These are phyloP conservation scores for Tenebrosternarchus preto DNA, from an alignment of 2,113 vertebrate genomes.

Conservation along the genomic window DNA sequence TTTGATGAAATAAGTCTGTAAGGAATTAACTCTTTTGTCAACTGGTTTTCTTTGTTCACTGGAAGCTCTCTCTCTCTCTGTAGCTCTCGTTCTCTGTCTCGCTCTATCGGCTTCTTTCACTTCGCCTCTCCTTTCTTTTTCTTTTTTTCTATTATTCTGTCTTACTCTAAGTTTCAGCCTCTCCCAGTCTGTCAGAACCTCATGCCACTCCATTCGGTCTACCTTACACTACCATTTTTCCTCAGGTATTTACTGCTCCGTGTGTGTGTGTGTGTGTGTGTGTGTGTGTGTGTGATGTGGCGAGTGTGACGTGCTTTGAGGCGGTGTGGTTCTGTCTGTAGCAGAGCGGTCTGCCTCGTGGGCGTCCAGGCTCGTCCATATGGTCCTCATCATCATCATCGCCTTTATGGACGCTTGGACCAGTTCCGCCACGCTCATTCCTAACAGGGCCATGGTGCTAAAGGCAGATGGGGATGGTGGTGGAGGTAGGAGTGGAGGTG, in stretches of 20 bases:
- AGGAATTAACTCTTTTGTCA: constrained; percentile 66
- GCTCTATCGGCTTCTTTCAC: not conserved
- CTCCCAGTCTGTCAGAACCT: too few species aligned
- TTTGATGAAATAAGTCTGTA: constrained; percentile 66
- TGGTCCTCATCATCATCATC: constrained; percentile 60
- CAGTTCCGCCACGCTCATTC: constrained; percentile 28
- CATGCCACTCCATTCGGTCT: too few species aligned
- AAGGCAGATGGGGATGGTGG: constrained; percentile 50
- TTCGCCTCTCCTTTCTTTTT: constrained; percentile 14
- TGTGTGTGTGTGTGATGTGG: not conserved
- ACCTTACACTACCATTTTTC: too few species aligned
- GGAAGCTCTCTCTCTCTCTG: constrained; percentile 19
- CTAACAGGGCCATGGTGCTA: constrained; percentile 35
- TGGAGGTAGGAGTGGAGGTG: constrained; percentile 35
- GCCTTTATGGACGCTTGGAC: constrained; percentile 51
- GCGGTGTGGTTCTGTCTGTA: constrained; percentile 30
- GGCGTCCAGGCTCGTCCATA: constrained; percentile 48
- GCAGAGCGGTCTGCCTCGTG: constrained; percentile 23
- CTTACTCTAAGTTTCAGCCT: not conserved
- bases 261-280: constrained; percentile 16
- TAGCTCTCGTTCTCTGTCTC: constrained; percentile 7
- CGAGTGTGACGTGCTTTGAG: constrained; percentile 6
- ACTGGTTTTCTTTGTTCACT: constrained; percentile 50
- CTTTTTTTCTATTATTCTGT: not conserved
- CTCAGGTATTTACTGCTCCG: not conserved